Percentiles rank a stretch among this genome's conserved stretches.
phyloP scores from a whole-genome alignment of 2,797 vertebrate genomes.

The Chiroxiphia lanceolata region DNA sequence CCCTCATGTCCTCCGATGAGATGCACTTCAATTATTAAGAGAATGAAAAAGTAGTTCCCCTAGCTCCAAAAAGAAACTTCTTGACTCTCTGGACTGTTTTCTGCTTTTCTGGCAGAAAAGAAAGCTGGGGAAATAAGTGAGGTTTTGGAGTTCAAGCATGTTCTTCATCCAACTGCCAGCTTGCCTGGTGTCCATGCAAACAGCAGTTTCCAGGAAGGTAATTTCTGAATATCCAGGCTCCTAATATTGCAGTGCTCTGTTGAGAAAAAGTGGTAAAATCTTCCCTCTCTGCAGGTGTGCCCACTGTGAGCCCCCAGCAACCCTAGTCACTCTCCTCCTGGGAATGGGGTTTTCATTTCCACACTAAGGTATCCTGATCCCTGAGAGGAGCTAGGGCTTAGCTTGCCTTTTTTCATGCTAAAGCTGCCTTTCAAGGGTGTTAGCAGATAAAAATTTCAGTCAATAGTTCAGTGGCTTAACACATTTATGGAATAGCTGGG shows the following conservation, averaged over 20 bases:
- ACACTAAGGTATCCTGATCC: background rate
- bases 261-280: background rate
- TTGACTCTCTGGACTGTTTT: background rate
- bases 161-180: background rate
- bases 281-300: background rate
- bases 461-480: background rate
- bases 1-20: background rate
- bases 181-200: background rate
- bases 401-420: background rate
- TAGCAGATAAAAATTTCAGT: background rate
- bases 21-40: background rate
- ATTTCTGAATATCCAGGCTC: background rate
- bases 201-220: background rate
- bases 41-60: background rate
- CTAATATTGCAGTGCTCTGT: background rate
- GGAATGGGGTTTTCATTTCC: background rate
- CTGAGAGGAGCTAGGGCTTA: background rate
- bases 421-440: background rate
- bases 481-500: background rate
- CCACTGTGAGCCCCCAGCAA: background rate
- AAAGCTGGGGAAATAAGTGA: accelerated
- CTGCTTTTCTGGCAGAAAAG: background rate
- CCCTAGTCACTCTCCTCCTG: background rate
- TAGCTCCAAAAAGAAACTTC: accelerated
- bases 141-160: background rate